Evolutionary conservation across 2,888 invertebrate genomes (phyloP), one percentile per base, ranked within the genome.

Genomic region (Ormyrus labotus): DNA sequence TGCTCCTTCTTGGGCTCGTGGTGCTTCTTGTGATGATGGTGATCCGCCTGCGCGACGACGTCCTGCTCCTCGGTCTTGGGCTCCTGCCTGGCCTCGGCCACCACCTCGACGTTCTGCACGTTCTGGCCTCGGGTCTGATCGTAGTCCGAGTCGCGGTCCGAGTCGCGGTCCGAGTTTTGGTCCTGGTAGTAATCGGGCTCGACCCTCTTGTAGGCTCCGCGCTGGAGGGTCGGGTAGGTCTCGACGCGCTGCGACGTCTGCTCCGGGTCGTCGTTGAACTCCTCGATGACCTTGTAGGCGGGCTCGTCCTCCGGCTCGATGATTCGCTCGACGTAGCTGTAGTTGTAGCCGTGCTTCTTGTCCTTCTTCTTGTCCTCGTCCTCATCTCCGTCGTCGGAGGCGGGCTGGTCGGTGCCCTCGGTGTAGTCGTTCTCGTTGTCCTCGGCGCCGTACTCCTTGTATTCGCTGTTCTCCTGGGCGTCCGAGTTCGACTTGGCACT

Each of bases 31-130:
- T 81, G 81, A 7, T 84, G 82, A 13, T 81, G 83, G 70, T 81
- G 83, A 68, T 81, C 80, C 47, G 83, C 84, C 7, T 81, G 79
- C n/a, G 84, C 82, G 0, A 53, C 50, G 2, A 74, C 51, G 63
- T 80, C 80, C 7, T 76, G 78, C 6, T 13, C 78, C 3, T 75
- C 63, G 0, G 50, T 80, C 6, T 57, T 45, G 45, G 71, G 69
- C 11, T 79, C 47, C 0, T 70, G 78, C 34, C 68, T 64, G 0
- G 58, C 61, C 6, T 75, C 77, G 0, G 61, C 70, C 11, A 53
- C 48, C 0, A 53, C 76, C 6, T 61, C 72, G 7, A 58, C 57
- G 1, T 50, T 19, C 9, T 70, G 69, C 0, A 61, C 60, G 48
- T 77, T 77, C 7, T 80, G 76, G 2, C 69, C 76, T 2, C 19